Evolutionary conservation across 2,888 invertebrate genomes (phyloP).

Genomic region (Ichneumoninae sp.): DNA sequence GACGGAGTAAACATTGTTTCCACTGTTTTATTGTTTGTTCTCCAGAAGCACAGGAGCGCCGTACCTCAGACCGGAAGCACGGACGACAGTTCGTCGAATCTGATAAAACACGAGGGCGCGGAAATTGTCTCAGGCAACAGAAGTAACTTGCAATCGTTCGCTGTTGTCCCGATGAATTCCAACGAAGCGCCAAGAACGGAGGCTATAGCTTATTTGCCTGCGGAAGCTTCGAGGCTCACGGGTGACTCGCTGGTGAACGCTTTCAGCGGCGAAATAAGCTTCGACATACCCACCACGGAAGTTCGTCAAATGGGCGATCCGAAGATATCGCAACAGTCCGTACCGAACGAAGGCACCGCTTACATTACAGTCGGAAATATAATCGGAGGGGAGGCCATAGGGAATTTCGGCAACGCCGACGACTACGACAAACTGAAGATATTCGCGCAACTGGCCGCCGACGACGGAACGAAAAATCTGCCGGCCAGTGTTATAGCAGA

Average conservation of each 20-base stretch:
- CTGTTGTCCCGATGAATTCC: conserved; percentile 75
- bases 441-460: conserved; percentile 60
- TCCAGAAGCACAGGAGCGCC: conserved; percentile 47
- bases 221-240: conserved; percentile 64
- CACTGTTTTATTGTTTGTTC: neutral
- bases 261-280: conserved; percentile 65
- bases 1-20: conserved; percentile 38
- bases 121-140: conserved; percentile 53
- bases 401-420: conserved; percentile 70
- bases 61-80: conserved; percentile 8
- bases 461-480: conserved; percentile 35
- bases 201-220: conserved; percentile 72
- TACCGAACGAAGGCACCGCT: conserved; percentile 65
- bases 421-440: conserved; percentile 73
- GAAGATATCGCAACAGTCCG: conserved; percentile 52
- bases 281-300: conserved; percentile 63
- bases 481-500: conserved; percentile 9
- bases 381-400: conserved; percentile 64
- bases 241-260: conserved; percentile 59
- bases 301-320: conserved; percentile 64
- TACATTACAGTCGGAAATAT: conserved; percentile 67
- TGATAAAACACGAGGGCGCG: conserved; percentile 61
- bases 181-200: conserved; percentile 66
- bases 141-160: conserved; percentile 72
- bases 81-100: conserved; percentile 46